Percentiles rank a stretch among this genome's conserved stretches.
These are phyloP conservation scores for Mus musculus DNA, from an alignment of 2,113 vertebrate species.

Conservation along the genomic window DNA sequence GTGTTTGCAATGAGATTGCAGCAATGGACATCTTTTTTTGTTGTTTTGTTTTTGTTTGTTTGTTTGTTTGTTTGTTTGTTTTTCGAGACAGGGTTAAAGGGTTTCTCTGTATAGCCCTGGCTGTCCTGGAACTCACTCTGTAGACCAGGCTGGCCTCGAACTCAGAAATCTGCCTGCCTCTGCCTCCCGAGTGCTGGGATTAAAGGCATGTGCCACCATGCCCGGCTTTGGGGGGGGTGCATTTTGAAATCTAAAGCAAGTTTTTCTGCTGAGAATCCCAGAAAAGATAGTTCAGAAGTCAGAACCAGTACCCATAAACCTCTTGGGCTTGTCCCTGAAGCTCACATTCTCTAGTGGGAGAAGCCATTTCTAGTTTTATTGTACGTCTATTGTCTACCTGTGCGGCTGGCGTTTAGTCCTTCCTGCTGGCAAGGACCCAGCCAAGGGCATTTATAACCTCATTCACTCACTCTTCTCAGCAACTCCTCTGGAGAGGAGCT, in stretches of 20 bases:
- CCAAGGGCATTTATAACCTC: not conserved
- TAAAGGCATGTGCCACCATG: no score
- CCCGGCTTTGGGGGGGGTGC: not conserved
- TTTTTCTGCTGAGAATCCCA: not conserved
- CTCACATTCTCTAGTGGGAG: fast-evolving
- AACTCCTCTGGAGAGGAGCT: not conserved
- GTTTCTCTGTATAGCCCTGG: no score
- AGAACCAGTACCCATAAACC: not conserved
- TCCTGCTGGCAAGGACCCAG: not conserved
- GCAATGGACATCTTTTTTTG: not conserved
- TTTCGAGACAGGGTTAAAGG: no score
- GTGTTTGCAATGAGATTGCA: not conserved
- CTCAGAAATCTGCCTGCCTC: no score
- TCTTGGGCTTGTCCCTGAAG: fast-evolving
- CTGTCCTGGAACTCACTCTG: no score
- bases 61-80: no score
- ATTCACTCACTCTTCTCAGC: not conserved
- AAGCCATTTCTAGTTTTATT: not conserved
- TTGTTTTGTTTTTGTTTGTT: no score
- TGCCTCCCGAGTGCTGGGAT: no score
- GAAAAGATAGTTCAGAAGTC: not conserved
- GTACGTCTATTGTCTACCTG: fast-evolving
- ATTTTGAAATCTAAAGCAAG: conserved; percentile 11
- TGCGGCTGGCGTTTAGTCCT: not conserved
- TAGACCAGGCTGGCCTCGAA: no score